phyloP scores from a whole-genome alignment of 2,888 invertebrate genomes.

The Oscheius onirici region DNA sequence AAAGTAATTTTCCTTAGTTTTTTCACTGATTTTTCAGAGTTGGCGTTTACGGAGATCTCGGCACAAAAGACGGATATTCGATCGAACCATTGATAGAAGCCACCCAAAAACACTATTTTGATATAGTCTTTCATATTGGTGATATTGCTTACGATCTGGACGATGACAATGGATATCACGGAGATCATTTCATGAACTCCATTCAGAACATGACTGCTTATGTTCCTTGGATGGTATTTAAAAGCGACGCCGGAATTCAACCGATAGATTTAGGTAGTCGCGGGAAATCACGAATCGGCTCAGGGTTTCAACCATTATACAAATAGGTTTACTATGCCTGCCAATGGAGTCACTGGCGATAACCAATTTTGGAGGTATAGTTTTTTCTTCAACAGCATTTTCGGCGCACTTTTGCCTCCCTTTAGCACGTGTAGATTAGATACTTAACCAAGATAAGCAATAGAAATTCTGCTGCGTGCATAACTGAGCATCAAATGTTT shows the following conservation, averaged over 20 bases:
- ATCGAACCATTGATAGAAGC: slow-evolving; percentile 85
- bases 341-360: slow-evolving; percentile 72
- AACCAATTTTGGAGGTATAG: slow-evolving; percentile 53
- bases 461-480: too few relatives aligned
- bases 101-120: slow-evolving; percentile 78
- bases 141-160: slow-evolving; percentile 96
- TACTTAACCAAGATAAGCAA: too few relatives aligned
- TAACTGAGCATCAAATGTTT: too few relatives aligned
- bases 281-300: slow-evolving; percentile 78
- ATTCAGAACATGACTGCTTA: slow-evolving; percentile 73
- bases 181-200: slow-evolving; percentile 72
- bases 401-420: too few relatives aligned
- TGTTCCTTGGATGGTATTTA: slow-evolving; percentile 78
- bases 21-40: slow-evolving; percentile 24
- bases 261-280: slow-evolving; percentile 76
- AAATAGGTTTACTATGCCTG: slow-evolving; percentile 90
- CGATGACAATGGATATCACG: slow-evolving; percentile 79
- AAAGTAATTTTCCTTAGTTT: too few relatives aligned
- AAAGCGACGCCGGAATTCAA: slow-evolving; percentile 72
- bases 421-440: too few relatives aligned
- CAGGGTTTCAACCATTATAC: slow-evolving; percentile 95
- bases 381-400: too few relatives aligned
- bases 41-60: slow-evolving; percentile 93
- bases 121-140: slow-evolving; percentile 71
- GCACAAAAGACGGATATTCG: slow-evolving; percentile 88